A percentile compares a stretch with the other conserved stretches of the same genome.
These are phyloP conservation scores for Siniperca chuatsi DNA, from an alignment of 2,113 vertebrate genomes.

Conservation along the genomic window DNA sequence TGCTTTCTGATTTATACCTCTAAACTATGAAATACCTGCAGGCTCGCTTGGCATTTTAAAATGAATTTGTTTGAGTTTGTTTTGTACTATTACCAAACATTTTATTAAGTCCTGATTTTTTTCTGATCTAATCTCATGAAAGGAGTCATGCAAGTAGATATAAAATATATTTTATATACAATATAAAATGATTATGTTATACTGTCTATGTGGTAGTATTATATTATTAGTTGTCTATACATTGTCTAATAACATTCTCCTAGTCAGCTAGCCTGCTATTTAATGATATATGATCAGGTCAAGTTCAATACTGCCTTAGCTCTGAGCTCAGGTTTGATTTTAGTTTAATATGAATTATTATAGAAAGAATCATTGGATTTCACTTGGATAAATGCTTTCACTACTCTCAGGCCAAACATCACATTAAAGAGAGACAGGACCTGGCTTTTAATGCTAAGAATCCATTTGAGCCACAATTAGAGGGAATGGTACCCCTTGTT, in stretches of 20 bases:
- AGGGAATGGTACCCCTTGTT: not conserved
- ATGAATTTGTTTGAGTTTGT: too few relatives aligned
- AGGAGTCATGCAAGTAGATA: too few relatives aligned
- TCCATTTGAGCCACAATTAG: not conserved
- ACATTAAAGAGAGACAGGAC: slow-evolving; percentile 15
- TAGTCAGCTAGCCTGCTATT: not conserved
- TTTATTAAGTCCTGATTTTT: not conserved
- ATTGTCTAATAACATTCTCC: not conserved
- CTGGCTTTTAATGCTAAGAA: not conserved
- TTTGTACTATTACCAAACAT: not conserved
- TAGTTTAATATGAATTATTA: not conserved
- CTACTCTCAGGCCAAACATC: slow-evolving; percentile 24
- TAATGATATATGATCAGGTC: not conserved
- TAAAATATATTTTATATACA: not conserved
- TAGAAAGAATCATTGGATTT: not conserved
- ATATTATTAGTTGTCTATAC: not conserved
- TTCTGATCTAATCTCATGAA: not conserved
- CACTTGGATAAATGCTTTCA: not conserved
- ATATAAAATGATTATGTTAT: not conserved
- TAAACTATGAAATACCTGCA: not conserved
- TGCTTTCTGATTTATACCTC: not conserved
- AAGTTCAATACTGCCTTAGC: not conserved
- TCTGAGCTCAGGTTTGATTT: not conserved
- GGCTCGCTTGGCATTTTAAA: too few relatives aligned
- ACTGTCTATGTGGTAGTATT: not conserved